Evolutionary conservation across 2,888 invertebrate species (phyloP), one percentile per base, ranked within the genome.

Genomic region (Cheilosia pagana): DNA sequence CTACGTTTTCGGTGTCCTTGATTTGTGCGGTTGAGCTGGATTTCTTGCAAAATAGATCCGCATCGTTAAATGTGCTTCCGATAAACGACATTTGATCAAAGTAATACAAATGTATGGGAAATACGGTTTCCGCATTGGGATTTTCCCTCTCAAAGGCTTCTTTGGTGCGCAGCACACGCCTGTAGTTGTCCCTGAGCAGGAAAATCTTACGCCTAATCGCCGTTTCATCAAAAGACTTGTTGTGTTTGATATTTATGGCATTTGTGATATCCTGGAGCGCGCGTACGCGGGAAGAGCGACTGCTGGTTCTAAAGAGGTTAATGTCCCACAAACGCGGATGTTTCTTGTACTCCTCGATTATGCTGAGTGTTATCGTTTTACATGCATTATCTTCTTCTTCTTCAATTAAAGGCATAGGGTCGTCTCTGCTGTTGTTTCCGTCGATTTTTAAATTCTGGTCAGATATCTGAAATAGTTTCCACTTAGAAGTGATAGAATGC

Each of bases 321-420:
- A n/a, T 16, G 19, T 62, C 45, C 62, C 62, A 62, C 6, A 62
- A 43, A 19, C 16, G 1, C 1, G 62, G 62, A 19, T 45, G 21
- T 10, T 62, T 62, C 12, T 45, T 62, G 45, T 62, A 62, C 28
- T 62, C 62, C 3, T 62, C 45, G 4, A 62, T 62, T 3, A 62
- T 28, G 8, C 28, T 4, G 1, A 10, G 10, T 10, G 8, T 21
- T 12, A 48, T 50, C 12, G 21, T 14, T 50, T 50, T 25, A 2
- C 25, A 16, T 57, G 1, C 7, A 25, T 43, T 14, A 25, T 43
- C 25, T 3, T 43, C 16, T 21, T 41, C 6, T 7, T 25, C 57
- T 57, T 21, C 5, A 39, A 19, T 35, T 35, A 10, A 35, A 12
- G 10, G 43, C n/a, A 43, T 7, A 6, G 43, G 2, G 6, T 43